Evolutionary conservation across 2,113 vertebrate species (phyloP).

Genomic region (Glareola pratincola): DNA sequence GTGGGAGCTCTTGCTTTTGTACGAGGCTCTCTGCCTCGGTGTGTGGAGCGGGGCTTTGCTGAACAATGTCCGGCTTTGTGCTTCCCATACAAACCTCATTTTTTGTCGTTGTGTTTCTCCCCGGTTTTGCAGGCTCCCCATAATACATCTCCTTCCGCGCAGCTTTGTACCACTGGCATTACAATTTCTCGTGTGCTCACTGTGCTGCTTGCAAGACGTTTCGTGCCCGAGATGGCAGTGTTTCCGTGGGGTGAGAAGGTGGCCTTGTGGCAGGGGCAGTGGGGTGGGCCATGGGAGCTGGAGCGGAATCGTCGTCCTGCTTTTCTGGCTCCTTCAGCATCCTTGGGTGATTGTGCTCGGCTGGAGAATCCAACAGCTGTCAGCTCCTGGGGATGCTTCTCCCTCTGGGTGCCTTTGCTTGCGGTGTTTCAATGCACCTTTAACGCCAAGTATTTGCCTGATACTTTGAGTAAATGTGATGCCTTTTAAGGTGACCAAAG

Average conservation of each 20-base stretch:
- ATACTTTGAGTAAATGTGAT: background rate
- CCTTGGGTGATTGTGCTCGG: background rate
- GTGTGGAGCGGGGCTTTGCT: background rate
- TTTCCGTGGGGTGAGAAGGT: background rate
- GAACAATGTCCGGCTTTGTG: conserved; percentile 14
- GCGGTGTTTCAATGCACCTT: background rate
- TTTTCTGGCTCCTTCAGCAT: background rate
- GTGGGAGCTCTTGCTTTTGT: conserved; percentile 52
- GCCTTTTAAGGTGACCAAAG: background rate
- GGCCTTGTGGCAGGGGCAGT: background rate
- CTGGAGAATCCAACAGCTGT: background rate
- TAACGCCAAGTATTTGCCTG: accelerated
- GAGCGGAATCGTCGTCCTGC: accelerated
- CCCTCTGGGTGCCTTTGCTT: accelerated
- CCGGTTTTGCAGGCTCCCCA: background rate
- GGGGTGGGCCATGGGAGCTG: background rate
- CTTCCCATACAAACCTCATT: background rate
- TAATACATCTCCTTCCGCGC: background rate
- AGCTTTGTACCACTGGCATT: background rate
- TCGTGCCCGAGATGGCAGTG: accelerated
- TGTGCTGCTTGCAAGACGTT: background rate
- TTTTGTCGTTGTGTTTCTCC: background rate
- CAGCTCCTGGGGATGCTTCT: background rate
- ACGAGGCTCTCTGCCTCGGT: background rate
- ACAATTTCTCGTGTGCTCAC: accelerated